These are phyloP conservation scores for Platorchestia sp. DNA, from an alignment of 1,140 invertebrate genomes.

Conservation along the genomic window DNA sequence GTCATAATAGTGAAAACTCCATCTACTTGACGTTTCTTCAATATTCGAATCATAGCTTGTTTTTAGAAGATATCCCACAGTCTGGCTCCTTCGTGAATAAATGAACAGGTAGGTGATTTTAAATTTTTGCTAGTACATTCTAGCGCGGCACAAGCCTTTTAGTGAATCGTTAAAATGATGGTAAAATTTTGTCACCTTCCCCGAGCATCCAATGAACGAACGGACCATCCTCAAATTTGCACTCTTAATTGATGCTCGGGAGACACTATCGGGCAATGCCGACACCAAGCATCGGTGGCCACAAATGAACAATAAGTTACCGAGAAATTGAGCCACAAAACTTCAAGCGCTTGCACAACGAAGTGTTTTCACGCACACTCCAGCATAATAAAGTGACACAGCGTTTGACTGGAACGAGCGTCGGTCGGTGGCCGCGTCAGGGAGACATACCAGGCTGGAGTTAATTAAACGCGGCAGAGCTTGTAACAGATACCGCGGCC, in stretches of 20 bases:
- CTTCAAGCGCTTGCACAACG: neutral
- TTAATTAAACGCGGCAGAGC: constrained; percentile 6
- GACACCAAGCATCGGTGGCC: neutral
- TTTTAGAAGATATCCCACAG: too few relatives aligned
- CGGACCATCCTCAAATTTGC: neutral
- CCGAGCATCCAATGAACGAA: neutral
- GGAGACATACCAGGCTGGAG: neutral
- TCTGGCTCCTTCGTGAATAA: neutral
- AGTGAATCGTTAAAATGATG: neutral
- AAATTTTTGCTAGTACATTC: neutral
- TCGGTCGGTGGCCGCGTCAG: neutral
- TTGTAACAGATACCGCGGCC: neutral
- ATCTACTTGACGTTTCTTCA: neutral
- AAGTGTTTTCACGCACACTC: neutral
- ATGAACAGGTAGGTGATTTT: neutral
- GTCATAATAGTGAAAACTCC: neutral
- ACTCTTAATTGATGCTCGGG: neutral
- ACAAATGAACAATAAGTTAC: neutral
- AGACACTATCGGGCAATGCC: neutral
- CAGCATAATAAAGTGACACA: neutral
- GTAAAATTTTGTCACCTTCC: neutral
- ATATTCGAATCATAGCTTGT: neutral
- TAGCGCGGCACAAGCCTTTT: neutral
- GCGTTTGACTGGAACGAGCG: neutral
- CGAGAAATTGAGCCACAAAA: neutral